Conservation (phyloP, 1,140 invertebrate species). For the Pachypsylla venusta region DNA sequence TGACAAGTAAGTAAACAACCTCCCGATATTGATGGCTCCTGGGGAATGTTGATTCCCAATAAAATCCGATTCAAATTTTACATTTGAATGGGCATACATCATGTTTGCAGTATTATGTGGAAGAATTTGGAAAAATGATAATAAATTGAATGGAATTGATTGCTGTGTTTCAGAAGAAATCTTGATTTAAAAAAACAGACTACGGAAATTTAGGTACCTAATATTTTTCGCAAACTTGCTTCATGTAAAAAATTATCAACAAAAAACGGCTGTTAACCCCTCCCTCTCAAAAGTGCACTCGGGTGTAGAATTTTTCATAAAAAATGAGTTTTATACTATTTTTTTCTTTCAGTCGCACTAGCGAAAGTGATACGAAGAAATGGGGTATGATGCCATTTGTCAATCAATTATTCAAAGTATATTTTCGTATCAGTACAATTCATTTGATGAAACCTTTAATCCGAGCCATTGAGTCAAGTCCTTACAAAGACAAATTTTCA, state of each 20-base stretch:
- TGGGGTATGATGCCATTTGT: slow-evolving; percentile 91
- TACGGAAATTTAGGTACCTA: too few relatives aligned
- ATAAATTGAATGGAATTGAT: too few relatives aligned
- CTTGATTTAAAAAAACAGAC: too few relatives aligned
- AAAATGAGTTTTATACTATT: neutral
- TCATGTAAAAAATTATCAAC: neutral
- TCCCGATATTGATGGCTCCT: too few relatives aligned
- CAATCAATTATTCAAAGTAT: slow-evolving; percentile 95
- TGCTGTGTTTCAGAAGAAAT: too few relatives aligned
- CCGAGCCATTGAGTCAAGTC: slow-evolving; percentile 82
- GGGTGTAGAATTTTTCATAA: neutral
- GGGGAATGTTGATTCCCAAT: too few relatives aligned
- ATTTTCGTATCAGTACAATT: slow-evolving; percentile 92
- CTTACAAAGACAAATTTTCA: slow-evolving; percentile 75
- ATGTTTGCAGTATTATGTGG: too few relatives aligned
- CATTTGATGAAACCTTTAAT: slow-evolving; percentile 94
- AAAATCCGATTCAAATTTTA: too few relatives aligned
- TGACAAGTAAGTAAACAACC: slow-evolving; percentile 53
- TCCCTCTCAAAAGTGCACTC: neutral
- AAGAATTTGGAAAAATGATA: too few relatives aligned
- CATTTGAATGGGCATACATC: too few relatives aligned
- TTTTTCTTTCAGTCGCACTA: slow-evolving; percentile 41
- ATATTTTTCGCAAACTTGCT: too few relatives aligned
- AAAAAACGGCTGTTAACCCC: neutral
- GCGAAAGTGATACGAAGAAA: slow-evolving; percentile 80